Evolutionary conservation across 2,888 invertebrate genomes (phyloP), one percentile per base, ranked within the genome.

Genomic region (Caenorhabditis becei): DNA sequence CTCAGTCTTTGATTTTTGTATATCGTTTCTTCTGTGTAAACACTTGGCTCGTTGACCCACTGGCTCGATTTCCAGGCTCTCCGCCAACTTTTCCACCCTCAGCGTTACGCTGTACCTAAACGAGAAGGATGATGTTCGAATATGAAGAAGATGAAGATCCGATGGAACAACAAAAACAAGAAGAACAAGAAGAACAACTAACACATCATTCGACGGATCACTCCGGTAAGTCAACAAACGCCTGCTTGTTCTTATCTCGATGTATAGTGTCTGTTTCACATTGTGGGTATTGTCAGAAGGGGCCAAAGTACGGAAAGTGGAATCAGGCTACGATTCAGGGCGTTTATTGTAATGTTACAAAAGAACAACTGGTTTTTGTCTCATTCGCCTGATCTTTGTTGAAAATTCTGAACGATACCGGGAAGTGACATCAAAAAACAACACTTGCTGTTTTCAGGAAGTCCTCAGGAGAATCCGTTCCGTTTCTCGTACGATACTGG

Each of bases 121-220:
- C 82, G 77, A 77, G 72, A 77, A 82, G 56, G 77, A 85, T 85
- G 85, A 85, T 85, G 85, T 85, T 85, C 83, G 83, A 85, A 67
- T 77, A 82, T 65, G 85, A 85, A 67, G 85, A 85, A 74, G 85
- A 85, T 56, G 77, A 82, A 58, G 85, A 85, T 66, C 83, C 85
- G 37, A 78, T 80, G 81, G 83, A 83, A 80, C 58, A 62, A 37
- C 54, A 74, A 62, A 49, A 69, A 72, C 44, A 71, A 47, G 37
- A 37, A 32, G 24, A 51, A 32, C 3, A 28, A 54, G 35, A 51
- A 32, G 26, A 54, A 54, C 26, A 71, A 71, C 35, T 70, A 63
- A 65, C 47, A 63, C 63, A 65, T 65, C 72, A 80, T 62, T 74
- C 74, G 26, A 63, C 79, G 74, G 79, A 67, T 74, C 59, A 58